Evolutionary conservation across 2,888 invertebrate species (phyloP), one percentile per base, ranked within the genome.

Genomic region (Junonia oenone): DNA sequence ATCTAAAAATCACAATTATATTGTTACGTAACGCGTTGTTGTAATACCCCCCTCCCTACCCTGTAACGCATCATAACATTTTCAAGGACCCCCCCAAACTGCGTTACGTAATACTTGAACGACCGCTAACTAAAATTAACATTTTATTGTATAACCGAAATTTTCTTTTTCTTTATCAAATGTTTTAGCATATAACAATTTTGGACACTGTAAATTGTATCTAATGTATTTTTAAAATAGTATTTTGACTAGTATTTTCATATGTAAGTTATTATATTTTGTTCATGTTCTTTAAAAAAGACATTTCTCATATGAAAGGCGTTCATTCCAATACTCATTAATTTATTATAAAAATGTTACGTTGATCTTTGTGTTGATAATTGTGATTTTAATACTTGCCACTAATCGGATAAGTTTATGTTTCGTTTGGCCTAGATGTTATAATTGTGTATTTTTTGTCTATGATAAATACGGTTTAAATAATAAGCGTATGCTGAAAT

Each of bases 291-390:
- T 6, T 43, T 1, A 13, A 13, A 6, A 43, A 43, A 43, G 22
- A 43, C 22, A 43, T 43, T 43, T 33, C n/a, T n/a, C 4, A 5
- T 3, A 13, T 13, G 22, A 43, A 9, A 22, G 11, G 6, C 19
- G 26, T 68, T 71, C 69, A 76, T 77, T 76, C 76, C 79, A 72
- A 76, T 78, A 76, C 75, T 77, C 77, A 68, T 70, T 69, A 64
- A 22, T n/a, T 63, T 62, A 62, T 56, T 2, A 11, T 33, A 11
- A 11, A n/a, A n/a, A n/a, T 31, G n/a, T 33, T 33, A 58, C 59
- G 29, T 17, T 54, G 58, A 63, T 62, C 56, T 55, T 52, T 33
- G n/a, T 22, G 22, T 22, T 33, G 4, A 33, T 55, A 66, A 62
- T 62, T 69, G 19, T 37, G 35, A 37, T 27, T 22, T n/a, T 17